Percentiles rank a stretch among this genome's conserved stretches.
Conservation (phyloP, 2,113 vertebrate genomes). For the Prunella fulvescens region DNA sequence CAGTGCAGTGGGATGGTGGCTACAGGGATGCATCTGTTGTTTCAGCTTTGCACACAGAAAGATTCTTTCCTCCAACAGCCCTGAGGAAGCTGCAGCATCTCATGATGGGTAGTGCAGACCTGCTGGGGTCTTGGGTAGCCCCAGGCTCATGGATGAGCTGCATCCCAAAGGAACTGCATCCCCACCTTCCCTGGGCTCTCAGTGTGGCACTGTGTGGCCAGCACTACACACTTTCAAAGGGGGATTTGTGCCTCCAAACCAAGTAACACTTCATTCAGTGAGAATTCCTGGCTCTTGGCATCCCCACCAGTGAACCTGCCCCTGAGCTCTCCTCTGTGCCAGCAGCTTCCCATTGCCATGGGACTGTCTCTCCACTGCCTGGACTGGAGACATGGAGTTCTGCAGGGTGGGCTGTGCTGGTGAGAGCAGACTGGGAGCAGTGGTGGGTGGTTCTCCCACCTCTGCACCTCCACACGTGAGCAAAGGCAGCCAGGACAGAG, state of each 20-base stretch:
- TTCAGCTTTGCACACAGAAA: not conserved
- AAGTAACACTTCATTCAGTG: not conserved
- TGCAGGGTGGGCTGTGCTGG: not conserved
- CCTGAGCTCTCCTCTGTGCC: not conserved
- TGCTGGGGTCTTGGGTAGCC: not conserved
- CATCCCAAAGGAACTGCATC: not conserved
- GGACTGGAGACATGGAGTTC: fast-evolving
- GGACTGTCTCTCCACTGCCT: not conserved
- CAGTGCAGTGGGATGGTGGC: not conserved
- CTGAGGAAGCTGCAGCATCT: not conserved
- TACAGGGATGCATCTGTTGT: not conserved
- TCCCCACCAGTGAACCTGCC: not conserved
- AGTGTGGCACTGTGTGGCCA: not conserved
- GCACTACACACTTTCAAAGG: not conserved
- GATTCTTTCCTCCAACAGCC: not conserved
- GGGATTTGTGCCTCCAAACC: not conserved
- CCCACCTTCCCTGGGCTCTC: not conserved
- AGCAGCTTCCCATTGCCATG: not conserved
- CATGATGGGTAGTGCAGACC: not conserved
- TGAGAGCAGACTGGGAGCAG: not conserved
- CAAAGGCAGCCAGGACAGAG: not conserved
- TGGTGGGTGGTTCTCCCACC: not conserved
- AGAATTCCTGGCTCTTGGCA: not conserved
- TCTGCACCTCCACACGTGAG: not conserved
- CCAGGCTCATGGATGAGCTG: not conserved